Evolutionary conservation across 1,140 invertebrate species (phyloP).

Genomic region (Pseudomyrmex cubaensis): DNA sequence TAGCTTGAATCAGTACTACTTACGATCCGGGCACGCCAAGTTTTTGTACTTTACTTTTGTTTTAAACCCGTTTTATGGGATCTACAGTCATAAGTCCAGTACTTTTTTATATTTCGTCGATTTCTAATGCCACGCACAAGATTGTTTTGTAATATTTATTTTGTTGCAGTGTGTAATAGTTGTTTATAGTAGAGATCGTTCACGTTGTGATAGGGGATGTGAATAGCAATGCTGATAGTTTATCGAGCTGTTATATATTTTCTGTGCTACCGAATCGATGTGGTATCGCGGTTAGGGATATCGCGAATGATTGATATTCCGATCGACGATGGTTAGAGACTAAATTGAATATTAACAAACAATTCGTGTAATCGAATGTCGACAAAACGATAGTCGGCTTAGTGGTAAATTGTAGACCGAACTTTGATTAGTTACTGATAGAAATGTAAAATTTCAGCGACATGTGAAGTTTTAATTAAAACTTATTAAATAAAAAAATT

Average conservation of each 20-base stretch:
- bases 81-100: too few species aligned
- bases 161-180: not conserved
- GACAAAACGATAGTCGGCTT: slow-evolving; percentile 34
- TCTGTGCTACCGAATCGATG: slow-evolving; percentile 47
- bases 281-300: slow-evolving; percentile 67
- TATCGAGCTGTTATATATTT: slow-evolving; percentile 63
- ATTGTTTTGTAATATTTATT: not conserved
- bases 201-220: slow-evolving; percentile 1
- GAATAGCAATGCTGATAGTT: slow-evolving; percentile 27
- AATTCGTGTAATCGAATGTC: slow-evolving; percentile 55
- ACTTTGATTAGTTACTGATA: slow-evolving; percentile 17
- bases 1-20: too few species aligned
- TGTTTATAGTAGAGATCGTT: slow-evolving; percentile 35
- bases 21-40: too few species aligned
- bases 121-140: too few species aligned
- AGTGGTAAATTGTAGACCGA: slow-evolving; percentile 28
- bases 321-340: slow-evolving; percentile 39
- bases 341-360: slow-evolving; percentile 70
- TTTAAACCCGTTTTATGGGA: too few species aligned
- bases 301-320: slow-evolving; percentile 52
- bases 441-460: not conserved
- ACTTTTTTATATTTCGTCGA: not conserved
- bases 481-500: too few species aligned
- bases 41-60: too few species aligned
- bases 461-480: slow-evolving; percentile 1